These are phyloP conservation scores for Oryzias melastigma DNA, from an alignment of 2,113 vertebrate species.

Conservation along the genomic window DNA sequence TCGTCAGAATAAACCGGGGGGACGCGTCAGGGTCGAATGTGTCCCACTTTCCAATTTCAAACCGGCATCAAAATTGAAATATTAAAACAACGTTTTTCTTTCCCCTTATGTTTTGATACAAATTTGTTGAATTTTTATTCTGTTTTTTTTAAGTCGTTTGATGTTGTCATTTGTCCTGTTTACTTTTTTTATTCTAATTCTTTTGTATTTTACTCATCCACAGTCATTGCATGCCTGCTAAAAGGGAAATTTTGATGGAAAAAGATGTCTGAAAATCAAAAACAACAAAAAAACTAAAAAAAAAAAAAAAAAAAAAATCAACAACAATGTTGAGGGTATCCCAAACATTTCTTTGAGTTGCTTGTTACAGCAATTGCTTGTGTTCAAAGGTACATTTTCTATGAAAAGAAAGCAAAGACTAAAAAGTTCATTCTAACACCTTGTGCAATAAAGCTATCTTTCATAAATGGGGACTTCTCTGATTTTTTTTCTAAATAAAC, in stretches of 20 bases:
- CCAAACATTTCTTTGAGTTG: constrained; percentile 85
- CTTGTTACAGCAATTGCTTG: constrained; percentile 98
- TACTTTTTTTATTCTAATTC: constrained; percentile 70
- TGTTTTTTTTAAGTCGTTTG: constrained; percentile 70
- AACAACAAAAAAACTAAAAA: constrained; percentile 38
- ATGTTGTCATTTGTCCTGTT: constrained; percentile 80
- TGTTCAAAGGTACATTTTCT: constrained; percentile 98
- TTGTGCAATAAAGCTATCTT: constrained; percentile 99
- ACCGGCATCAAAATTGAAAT: constrained; percentile 64
- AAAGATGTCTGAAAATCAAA: constrained; percentile 73
- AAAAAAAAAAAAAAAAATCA: constrained; percentile 57
- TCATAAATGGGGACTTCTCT: constrained; percentile 77
- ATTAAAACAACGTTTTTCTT: constrained; percentile 59
- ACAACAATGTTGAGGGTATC: constrained; percentile 76
- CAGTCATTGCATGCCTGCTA: constrained; percentile 95
- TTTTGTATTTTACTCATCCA: constrained; percentile 77
- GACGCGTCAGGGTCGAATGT: constrained; percentile 78
- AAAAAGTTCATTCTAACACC: constrained; percentile 92
- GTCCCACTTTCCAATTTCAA: constrained; percentile 78
- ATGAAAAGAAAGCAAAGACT: constrained; percentile 91
- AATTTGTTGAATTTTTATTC: constrained; percentile 73
- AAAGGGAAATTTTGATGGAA: constrained; percentile 79
- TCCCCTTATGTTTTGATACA: constrained; percentile 74
- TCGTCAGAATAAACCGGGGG: constrained; percentile 91
- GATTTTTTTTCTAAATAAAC: constrained; percentile 39